Evolutionary conservation across 2,888 invertebrate species (phyloP).

Genomic region (Tinea semifulvella): DNA sequence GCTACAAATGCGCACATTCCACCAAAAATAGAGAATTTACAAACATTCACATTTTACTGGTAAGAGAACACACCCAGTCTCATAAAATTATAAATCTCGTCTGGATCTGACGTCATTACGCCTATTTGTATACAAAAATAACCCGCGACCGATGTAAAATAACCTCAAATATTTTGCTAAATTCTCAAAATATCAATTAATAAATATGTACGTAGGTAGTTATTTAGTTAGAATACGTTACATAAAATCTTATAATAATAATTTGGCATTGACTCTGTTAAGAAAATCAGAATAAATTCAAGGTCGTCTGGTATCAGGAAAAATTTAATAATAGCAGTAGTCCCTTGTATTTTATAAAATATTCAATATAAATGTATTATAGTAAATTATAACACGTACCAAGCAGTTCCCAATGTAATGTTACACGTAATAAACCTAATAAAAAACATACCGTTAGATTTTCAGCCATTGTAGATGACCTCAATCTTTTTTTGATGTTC

Average conservation of each 20-base stretch:
- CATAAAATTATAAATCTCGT: conserved; percentile 5
- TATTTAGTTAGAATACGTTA: too few species aligned
- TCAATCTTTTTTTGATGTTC: conserved; percentile 21
- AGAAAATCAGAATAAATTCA: conserved; percentile 65
- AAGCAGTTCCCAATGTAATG: too few species aligned
- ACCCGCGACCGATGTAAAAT: background rate
- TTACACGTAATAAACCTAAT: background rate
- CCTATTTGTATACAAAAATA: background rate
- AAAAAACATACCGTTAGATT: conserved; percentile 30
- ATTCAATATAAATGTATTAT: too few species aligned
- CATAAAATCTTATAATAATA: conserved; percentile 38
- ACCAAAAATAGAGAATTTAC: background rate
- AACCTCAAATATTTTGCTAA: background rate
- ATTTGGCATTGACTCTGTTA: conserved; percentile 57
- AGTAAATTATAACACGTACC: too few species aligned
- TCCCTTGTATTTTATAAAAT: conserved; percentile 1
- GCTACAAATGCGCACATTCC: background rate
- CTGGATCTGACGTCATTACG: conserved; percentile 6
- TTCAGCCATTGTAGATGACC: conserved; percentile 25
- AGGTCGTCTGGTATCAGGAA: conserved; percentile 48
- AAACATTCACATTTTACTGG: background rate
- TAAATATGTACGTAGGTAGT: too few species aligned
- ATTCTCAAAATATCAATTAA: too few species aligned
- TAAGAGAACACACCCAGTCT: background rate
- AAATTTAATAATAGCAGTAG: background rate